These are phyloP conservation scores for Drosophila auraria DNA, from an alignment of 1,140 invertebrate species.

Conservation along the genomic window DNA sequence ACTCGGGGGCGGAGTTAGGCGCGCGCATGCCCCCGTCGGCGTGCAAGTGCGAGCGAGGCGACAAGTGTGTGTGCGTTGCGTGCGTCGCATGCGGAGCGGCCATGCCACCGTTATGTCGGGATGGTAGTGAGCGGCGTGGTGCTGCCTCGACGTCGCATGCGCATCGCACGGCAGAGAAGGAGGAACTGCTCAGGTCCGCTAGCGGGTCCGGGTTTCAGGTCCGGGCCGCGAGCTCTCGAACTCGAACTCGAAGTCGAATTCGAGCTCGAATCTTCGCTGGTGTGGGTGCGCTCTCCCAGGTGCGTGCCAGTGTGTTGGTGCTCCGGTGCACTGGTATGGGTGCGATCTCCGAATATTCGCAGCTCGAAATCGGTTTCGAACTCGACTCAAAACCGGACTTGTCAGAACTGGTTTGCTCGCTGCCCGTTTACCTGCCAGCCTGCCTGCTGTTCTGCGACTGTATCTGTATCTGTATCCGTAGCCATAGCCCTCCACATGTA, in stretches of 20 bases:
- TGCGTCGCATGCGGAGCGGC: constrained; percentile 28
- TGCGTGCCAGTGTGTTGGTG: constrained; percentile 40
- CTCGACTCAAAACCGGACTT: constrained; percentile 68
- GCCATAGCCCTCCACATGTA: constrained; percentile 10
- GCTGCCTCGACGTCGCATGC: constrained; percentile 26
- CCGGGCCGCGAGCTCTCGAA: constrained; percentile 25
- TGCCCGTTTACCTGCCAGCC: constrained; percentile 63
- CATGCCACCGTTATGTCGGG: constrained; percentile 31
- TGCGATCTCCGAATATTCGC: constrained; percentile 78
- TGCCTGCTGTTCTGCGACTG: constrained; percentile 36
- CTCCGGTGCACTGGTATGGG: constrained; percentile 47
- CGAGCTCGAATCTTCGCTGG: constrained; percentile 50
- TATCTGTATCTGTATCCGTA: constrained; percentile 26
- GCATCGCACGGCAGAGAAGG: constrained; percentile 37
- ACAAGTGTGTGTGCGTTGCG: constrained; percentile 40
- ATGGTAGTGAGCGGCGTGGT: constrained; percentile 8
- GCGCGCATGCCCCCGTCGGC: constrained; percentile 60
- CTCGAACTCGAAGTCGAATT: constrained; percentile 71
- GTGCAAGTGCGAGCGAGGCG: constrained; percentile 61
- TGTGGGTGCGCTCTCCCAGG: constrained; percentile 53
- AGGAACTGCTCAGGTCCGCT: constrained; percentile 40
- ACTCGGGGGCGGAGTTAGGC: constrained; percentile 72
- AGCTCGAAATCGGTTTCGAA: constrained; percentile 56
- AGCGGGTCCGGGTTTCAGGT: constrained; percentile 45
- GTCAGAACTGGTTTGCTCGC: constrained; percentile 48